Conservation (phyloP, 2,113 vertebrate species). For the Heptranchias perlo region DNA sequence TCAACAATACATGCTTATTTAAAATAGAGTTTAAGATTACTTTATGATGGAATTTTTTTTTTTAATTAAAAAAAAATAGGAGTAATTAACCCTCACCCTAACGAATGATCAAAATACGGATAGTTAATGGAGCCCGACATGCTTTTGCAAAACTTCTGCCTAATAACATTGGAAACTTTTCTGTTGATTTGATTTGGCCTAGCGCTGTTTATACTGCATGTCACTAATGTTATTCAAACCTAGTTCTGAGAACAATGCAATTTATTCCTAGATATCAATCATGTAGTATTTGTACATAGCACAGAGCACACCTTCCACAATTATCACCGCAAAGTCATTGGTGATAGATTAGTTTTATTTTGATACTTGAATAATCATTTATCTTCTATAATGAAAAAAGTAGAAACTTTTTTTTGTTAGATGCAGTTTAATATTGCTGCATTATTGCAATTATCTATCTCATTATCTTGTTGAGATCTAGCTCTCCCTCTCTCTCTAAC, state of each 20-base stretch:
- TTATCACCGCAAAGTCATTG: neutral
- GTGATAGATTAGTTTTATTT: slow-evolving; percentile 30
- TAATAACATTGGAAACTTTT: neutral
- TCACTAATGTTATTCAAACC: neutral
- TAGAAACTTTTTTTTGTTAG: neutral
- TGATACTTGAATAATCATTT: slow-evolving; percentile 26
- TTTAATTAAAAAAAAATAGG: too few relatives aligned
- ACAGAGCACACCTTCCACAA: neutral
- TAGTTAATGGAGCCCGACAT: neutral
- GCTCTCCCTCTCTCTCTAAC: neutral
- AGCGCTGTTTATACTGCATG: neutral
- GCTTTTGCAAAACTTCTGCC: neutral
- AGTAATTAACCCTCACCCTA: neutral
- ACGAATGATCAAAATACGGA: neutral
- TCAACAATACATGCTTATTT: neutral
- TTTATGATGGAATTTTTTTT: neutral
- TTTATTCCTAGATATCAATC: slow-evolving; percentile 3
- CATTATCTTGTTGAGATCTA: neutral
- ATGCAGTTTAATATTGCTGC: neutral
- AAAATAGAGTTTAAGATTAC: neutral
- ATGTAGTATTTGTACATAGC: neutral
- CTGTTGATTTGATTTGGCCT: neutral
- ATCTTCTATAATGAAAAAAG: neutral
- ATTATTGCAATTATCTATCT: slow-evolving; percentile 27
- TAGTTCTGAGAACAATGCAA: neutral